Evolutionary conservation across 2,797 vertebrate species (phyloP), one percentile per base, ranked within the genome.

Genomic region (Acipenser transmontanus): DNA sequence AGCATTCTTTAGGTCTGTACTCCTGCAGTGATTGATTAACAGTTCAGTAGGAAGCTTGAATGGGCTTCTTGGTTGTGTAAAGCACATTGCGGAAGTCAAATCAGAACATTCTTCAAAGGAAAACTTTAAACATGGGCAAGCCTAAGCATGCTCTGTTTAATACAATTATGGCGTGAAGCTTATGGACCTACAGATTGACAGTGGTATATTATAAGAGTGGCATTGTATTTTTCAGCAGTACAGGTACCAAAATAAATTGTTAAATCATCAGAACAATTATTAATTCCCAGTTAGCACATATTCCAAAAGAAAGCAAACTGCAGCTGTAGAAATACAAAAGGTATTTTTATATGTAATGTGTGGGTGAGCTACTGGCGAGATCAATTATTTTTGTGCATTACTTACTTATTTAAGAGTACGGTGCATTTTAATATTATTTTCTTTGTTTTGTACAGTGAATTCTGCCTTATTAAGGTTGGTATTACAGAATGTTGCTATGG

Each of bases 121-220:
- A 4, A 3, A 34, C 34, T 34, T 34, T 34, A 34, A 34, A 52
- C 49, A 69, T 61, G 63, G 73, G 70, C 81, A 80, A 71, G 80
- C 67, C 80, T 75, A 69, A 78, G 67, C 78, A 82, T 81, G 79
- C 73, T 74, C 67, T 73, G 34, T 60, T 76, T 80, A 77, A 79
- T 84, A 73, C 74, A 74, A 72, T 78, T 70, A 61, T 72, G 75
- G 77, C 77, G 73, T 72, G 70, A 69, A 72, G 68, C 13, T 34
- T 34, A 4, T 51, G 47, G 20, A 66, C 68, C 66, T 64, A 52
- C 76, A 66, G 10, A 65, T 69, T 57, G 61, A 17, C 73, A 74
- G 78, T 66, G 61, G 75, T 79, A 70, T 73, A 69, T 62, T 34
- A 48, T 12, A 66, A 63, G 50, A 49, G 13, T 54, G 57, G 17